Percentiles rank a stretch among this genome's conserved stretches.
Evolutionary conservation across 2,888 invertebrate species (phyloP).

Genomic region (Entomobrya proxima): DNA sequence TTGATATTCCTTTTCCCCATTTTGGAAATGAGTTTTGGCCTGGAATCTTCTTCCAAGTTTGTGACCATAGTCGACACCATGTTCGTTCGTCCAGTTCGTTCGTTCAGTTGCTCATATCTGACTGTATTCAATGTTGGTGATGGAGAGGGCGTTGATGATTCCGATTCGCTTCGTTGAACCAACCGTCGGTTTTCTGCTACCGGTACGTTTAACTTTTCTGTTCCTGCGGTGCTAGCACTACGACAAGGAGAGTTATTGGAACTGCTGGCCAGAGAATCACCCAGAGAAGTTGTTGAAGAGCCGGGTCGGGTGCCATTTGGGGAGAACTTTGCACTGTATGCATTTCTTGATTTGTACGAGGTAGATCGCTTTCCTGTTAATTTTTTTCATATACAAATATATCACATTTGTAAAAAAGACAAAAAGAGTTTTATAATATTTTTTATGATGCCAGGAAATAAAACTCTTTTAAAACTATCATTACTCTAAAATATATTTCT

Average conservation of each 20-base stretch:
- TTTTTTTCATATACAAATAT: neutral
- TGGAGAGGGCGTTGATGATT: conserved; percentile 78
- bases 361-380: conserved; percentile 72
- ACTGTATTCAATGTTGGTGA: conserved; percentile 72
- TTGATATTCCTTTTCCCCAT: conserved; percentile 94
- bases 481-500: neutral
- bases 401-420: neutral
- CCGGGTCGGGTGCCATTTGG: conserved; percentile 67
- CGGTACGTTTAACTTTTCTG: conserved; percentile 64
- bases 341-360: conserved; percentile 73
- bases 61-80: no score
- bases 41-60: conserved; percentile 70
- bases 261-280: conserved; percentile 56
- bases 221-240: conserved; percentile 23
- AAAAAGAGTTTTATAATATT: neutral
- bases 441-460: neutral
- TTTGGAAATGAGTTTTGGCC: conserved; percentile 79
- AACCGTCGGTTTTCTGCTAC: conserved; percentile 67
- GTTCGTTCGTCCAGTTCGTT: no score
- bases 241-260: conserved; percentile 55
- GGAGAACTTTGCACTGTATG: conserved; percentile 72
- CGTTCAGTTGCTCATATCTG: conserved; percentile 73
- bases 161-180: conserved; percentile 76
- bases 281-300: conserved; percentile 67
- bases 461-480: neutral